Base-by-base conservation (phyloP, 2,888 invertebrate genomes). In the Sturmia bella region DNA sequence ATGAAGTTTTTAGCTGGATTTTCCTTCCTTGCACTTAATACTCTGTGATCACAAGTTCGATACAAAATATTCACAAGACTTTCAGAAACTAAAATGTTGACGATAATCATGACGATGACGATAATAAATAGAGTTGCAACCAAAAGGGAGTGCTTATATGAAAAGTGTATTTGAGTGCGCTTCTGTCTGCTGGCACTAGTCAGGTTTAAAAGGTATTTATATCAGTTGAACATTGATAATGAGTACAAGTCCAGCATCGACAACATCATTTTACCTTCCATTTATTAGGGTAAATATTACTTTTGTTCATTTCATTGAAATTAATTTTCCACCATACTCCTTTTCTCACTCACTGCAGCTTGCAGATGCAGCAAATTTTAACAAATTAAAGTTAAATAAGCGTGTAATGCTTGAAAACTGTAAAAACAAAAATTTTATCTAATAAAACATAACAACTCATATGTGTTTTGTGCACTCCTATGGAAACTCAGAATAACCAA, bases 1-100 rank as follows among this genome's bases (percentile, higher is more conserved):
- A 66, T 76, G 59, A 75, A 75, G 45, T 59, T 72, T 59, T 54
- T 61, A 64, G 61, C 27, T 52, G 37, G 50, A 77, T 57, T 64
- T 77, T 70, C 27, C 15, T 63, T 63, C 63, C 24, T 21, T 1
- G 37, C n/a, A 24, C 15, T 19, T 70, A 37, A 64, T 21, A 21
- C 61, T 52, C 50, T 19, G 19, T 11, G 27, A n/a, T 15, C 2
- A 9, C 24, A 37, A 39, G 17, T 48, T 54, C 17, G 7, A 17
- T 39, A 21, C 24, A 3, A 12, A 43, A n/a, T 7, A 7, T 52
- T 66, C 13, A 15, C 5, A 27, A 43, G n/a, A 41, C 17, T 43
- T 11, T n/a, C 13, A 12, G 15, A 13, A 39, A 15, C 13, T 7
- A 32, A 32, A 24, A 39, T 6, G 12, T 21, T 54, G 5, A 50